These are phyloP conservation scores for Prunella fulvescens DNA, from an alignment of 2,113 vertebrate genomes.

Conservation along the genomic window DNA sequence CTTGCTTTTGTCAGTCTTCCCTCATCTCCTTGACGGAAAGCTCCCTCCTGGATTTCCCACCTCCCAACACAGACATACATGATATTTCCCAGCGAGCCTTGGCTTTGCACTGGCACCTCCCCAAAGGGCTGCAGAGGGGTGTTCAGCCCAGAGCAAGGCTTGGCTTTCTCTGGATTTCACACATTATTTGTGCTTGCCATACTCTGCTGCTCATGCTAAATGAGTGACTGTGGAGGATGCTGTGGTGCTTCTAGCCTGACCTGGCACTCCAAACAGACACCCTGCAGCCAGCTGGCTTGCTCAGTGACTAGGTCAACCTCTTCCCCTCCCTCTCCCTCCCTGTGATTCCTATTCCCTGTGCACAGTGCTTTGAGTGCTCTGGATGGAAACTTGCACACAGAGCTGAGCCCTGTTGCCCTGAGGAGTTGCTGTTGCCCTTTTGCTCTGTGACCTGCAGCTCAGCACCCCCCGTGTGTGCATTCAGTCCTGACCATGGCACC, in stretches of 20 bases:
- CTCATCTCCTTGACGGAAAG: not conserved
- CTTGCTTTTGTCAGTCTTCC: not conserved
- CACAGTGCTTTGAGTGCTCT: not conserved
- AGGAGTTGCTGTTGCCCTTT: not conserved
- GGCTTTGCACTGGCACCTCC: not conserved
- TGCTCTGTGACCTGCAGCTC: not conserved
- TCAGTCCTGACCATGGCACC: not conserved
- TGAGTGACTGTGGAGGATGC: not conserved
- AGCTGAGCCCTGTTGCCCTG: not conserved
- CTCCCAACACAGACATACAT: not conserved
- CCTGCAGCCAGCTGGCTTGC: not conserved
- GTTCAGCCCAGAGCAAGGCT: not conserved
- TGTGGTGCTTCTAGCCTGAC: not conserved
- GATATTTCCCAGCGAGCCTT: not conserved
- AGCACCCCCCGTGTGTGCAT: fast-evolving
- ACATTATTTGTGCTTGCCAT: not conserved
- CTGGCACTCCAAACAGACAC: not conserved
- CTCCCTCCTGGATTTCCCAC: not conserved
- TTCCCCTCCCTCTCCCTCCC: not conserved
- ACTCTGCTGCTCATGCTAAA: not conserved
- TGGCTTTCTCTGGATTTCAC: not conserved
- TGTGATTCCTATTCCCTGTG: not conserved
- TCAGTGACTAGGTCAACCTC: not conserved
- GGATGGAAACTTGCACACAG: not conserved
- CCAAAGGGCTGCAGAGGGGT: fast-evolving